Evolutionary conservation across 2,113 vertebrate species (phyloP).

Genomic region (Dasyurus viverrinus): DNA sequence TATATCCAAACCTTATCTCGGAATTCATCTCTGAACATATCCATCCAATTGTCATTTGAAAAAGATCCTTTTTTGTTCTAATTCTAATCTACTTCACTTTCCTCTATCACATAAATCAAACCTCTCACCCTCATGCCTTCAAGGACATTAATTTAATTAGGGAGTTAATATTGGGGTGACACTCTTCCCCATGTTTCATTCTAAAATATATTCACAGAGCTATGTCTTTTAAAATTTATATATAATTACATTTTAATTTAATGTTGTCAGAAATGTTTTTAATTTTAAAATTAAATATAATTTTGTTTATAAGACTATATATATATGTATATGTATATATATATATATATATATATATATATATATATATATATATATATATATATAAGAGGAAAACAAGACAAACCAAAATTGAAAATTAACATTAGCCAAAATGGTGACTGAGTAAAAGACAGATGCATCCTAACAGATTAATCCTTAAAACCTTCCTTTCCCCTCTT

Average conservation of each 20-base stretch:
- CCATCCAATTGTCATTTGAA: neutral
- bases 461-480: neutral
- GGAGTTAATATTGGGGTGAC: neutral
- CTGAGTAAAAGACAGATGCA: neutral
- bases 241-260: neutral
- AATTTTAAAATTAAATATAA: neutral
- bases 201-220: neutral
- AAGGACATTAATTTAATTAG: neutral
- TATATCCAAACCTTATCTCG: neutral
- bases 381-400: neutral
- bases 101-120: neutral
- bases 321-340: no score
- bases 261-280: neutral
- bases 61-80: neutral
- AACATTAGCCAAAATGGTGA: neutral
- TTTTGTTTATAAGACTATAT: neutral
- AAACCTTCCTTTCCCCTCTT: neutral
- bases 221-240: neutral
- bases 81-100: neutral
- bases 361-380: no score
- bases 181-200: neutral
- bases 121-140: neutral
- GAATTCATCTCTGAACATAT: neutral
- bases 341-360: no score
- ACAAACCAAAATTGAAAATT: neutral